Percentiles rank a stretch among this genome's conserved stretches.
phyloP scores from a whole-genome alignment of 2,113 vertebrate genomes.

The Aldabrachelys gigantea region DNA sequence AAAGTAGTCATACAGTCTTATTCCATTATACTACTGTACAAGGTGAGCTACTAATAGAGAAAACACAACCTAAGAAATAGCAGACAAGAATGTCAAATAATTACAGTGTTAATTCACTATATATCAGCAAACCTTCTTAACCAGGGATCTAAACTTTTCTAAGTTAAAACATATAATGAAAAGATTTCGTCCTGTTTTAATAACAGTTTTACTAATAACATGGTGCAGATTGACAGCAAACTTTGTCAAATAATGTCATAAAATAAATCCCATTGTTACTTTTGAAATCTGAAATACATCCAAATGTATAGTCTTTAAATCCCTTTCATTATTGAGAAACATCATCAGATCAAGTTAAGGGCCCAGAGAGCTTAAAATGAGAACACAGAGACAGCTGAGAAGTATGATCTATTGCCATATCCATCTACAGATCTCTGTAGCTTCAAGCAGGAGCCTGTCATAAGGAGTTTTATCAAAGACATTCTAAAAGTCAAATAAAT shows the following conservation, averaged over 20 bases:
- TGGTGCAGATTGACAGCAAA: neutral
- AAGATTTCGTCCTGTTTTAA: neutral
- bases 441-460: neutral
- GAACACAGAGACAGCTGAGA: neutral
- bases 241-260: neutral
- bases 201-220: neutral
- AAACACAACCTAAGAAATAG: neutral
- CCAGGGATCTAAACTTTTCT: neutral
- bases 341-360: neutral
- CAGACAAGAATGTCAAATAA: neutral
- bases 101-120: neutral
- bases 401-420: neutral
- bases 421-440: neutral
- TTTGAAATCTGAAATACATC: neutral
- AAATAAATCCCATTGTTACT: neutral
- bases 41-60: neutral
- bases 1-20: neutral
- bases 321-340: neutral
- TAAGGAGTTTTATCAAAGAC: slow-evolving; percentile 17
- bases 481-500: slow-evolving; percentile 31
- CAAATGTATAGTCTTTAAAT: neutral
- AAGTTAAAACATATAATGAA: neutral
- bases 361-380: neutral
- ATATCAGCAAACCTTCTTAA: neutral
- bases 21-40: neutral